These are phyloP conservation scores for Sebastes aleutianus DNA, from an alignment of 2,797 vertebrate genomes.

Conservation along the genomic window DNA sequence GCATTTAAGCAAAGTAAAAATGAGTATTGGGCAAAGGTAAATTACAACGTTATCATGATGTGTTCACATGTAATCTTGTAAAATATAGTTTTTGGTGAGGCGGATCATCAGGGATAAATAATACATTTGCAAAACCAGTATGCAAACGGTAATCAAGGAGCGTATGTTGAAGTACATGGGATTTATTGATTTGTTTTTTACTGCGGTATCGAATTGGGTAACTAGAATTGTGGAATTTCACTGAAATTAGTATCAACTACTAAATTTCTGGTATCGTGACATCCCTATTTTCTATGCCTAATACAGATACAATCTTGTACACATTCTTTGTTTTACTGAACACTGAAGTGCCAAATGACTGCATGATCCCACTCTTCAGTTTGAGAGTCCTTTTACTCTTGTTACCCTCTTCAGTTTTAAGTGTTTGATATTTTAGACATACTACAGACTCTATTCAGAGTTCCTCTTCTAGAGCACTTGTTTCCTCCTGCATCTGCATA, in stretches of 20 bases:
- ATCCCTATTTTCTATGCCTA: neutral
- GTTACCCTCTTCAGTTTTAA: neutral
- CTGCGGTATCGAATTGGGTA: neutral
- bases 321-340: neutral
- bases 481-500: neutral
- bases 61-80: no score
- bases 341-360: neutral
- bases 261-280: neutral
- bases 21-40: no score
- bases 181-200: neutral
- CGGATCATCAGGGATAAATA: no score
- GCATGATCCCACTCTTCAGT: neutral
- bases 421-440: constrained; percentile 9
- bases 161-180: neutral
- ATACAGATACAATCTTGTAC: neutral
- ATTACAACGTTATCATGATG: no score
- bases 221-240: neutral
- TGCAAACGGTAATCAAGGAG: neutral
- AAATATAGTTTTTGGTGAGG: no score
- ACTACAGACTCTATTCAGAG: neutral
- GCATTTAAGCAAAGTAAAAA: no score
- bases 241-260: no score
- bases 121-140: no score
- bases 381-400: constrained; percentile 2
- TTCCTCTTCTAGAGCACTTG: neutral